Base-by-base conservation (phyloP, 2,888 invertebrate genomes). In the Gastracanthus pulcherrimus region DNA sequence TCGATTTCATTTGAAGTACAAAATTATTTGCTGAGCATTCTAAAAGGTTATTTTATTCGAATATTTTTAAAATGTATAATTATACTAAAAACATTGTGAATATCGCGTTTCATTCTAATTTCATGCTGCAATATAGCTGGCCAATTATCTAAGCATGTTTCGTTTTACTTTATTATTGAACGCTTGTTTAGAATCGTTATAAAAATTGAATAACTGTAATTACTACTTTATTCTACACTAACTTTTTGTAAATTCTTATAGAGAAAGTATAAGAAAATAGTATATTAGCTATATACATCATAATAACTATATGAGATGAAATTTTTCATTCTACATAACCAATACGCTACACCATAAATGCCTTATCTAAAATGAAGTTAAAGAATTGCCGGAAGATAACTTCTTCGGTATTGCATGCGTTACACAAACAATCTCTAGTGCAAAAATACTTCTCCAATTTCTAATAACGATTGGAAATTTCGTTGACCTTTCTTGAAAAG, bases 121-220 rank as follows among this genome's bases (percentile, higher is more conserved):
- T 62, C 19, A 36, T 19, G 19, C 34, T 34, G 62, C 55, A n/a
- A 19, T 31, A 62, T 62, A 31, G 34, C 62, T 31, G 62, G 36
- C 62, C 62, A 62, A 62, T 62, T 62, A 62, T 36, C 36, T 34
- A 19, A n/a, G 62, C 62, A 7, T 19, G 34, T 34, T 36, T 62
- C 62, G 34, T 62, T 34, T 62, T 62, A 34, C 34, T 62, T 62
- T 62, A 62, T 62, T 62, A 62, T 62, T 34, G 34, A 62, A 62
- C 31, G 36, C 62, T 62, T 62, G 62, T 48, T 36, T 64, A 7
- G n/a, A 48, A 64, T 41, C 45, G 60, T 23, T 62, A 64, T 29
- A 75, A 60, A 75, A 75, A 75, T 75, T 36, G 41, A 75, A 64
- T 36, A 36, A 75, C 64, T n/a, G 31, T 64, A 75, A 75, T 75